Conservation (phyloP, 2,888 invertebrate genomes). For the Sphaerophoria rueppellii region DNA sequence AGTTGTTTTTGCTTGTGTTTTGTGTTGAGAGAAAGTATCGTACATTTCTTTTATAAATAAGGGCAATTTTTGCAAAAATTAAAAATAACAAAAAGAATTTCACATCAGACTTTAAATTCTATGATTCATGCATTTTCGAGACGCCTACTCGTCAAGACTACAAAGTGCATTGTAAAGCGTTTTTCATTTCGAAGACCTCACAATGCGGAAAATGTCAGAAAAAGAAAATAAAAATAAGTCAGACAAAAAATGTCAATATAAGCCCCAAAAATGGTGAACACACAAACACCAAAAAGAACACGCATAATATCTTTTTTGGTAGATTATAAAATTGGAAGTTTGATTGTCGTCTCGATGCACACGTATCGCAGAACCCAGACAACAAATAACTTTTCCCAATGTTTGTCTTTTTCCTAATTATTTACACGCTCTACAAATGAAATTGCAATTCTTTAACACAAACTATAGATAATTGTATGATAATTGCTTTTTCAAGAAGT, state of each 20-base stretch:
- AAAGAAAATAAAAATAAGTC: neutral
- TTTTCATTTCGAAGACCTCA: neutral
- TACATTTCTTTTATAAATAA: neutral
- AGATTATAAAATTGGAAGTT: conserved; percentile 18
- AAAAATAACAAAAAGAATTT: neutral
- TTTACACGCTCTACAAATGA: conserved; percentile 43
- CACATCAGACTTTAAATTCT: neutral
- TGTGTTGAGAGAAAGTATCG: conserved; percentile 10
- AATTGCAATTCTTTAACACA: conserved; percentile 1
- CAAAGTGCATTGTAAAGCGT: too few relatives aligned
- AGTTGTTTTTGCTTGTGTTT: neutral
- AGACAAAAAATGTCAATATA: neutral
- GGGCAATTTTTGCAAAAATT: neutral
- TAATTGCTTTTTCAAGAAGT: neutral
- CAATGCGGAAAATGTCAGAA: conserved; percentile 45
- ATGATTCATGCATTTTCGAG: neutral
- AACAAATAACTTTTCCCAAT: conserved; percentile 19
- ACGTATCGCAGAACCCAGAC: neutral
- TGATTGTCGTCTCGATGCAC: conserved; percentile 22
- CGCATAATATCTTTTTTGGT: conserved; percentile 28
- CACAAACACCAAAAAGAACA: conserved; percentile 21
- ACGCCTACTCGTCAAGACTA: too few relatives aligned
- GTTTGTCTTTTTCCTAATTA: conserved; percentile 35
- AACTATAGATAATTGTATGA: neutral
- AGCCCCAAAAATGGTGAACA: neutral